These are phyloP conservation scores for Acrossocheilus wenchowensis DNA, from an alignment of 2,797 vertebrate species.

Conservation along the genomic window DNA sequence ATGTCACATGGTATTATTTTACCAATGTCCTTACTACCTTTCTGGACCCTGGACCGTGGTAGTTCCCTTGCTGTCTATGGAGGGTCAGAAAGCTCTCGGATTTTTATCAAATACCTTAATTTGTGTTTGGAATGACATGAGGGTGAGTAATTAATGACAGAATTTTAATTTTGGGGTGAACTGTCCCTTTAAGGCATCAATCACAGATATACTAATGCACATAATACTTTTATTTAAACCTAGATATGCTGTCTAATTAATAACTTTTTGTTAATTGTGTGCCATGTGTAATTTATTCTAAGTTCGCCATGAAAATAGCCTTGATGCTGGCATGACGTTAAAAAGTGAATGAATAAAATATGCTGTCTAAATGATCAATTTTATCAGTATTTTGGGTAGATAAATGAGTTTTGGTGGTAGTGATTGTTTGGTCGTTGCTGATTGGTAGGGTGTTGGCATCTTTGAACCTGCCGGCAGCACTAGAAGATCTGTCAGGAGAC, in stretches of 20 bases:
- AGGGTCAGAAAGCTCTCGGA: too few species aligned
- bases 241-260: neutral
- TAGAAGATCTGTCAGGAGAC: slow-evolving; percentile 96
- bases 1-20: neutral
- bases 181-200: neutral
- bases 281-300: too few species aligned
- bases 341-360: neutral
- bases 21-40: neutral
- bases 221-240: neutral
- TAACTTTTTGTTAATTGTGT: too few species aligned
- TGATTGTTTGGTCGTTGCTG: slow-evolving; percentile 6
- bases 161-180: neutral
- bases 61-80: too few species aligned
- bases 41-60: too few species aligned
- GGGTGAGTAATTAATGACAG: neutral
- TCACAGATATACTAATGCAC: neutral
- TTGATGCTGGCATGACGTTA: too few species aligned
- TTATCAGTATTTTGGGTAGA: neutral
- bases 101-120: too few species aligned
- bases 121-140: neutral
- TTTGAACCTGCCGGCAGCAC: slow-evolving; percentile 95
- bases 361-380: neutral
- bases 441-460: slow-evolving; percentile 90
- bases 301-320: too few species aligned
- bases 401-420: neutral